Base-by-base conservation (phyloP, 2,113 vertebrate species). In the Zosterops pallidus region DNA sequence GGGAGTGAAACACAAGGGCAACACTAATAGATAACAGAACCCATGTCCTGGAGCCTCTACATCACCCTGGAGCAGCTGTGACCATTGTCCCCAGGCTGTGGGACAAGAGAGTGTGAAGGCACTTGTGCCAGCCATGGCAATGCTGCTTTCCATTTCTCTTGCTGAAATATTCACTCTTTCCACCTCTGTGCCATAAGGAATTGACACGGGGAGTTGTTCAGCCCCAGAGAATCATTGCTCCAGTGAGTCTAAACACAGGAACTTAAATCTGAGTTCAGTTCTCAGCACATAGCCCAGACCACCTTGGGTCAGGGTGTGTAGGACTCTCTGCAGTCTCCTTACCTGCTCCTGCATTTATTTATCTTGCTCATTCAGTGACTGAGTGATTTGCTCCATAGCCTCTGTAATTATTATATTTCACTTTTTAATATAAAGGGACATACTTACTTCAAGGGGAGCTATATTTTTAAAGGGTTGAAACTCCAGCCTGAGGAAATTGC, bases 31-130 rank as follows among this genome's bases (percentile, higher is more conserved):
- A 44, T 52, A 72, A 41, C 50, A 92, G 81, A 81, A 93, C 39
- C 53, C 21, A 49, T 39, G 71, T 39, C 14, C 71, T 77, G 55
- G 84, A 39, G 86, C 55, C 56, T 80, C 92, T 82, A 14, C 37
- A 25, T 56, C 21, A 10, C 33, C 68, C n/a, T 47, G 74, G 68
- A 88, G 76, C 19, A 95, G 55, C 77, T 26, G 6, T 84, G 71
- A 76, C 83, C 86, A 14, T 11, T 80, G 52, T 62, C 87, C 26
- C 63, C 82, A 90, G 68, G 78, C 91, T 65, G 60, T 90, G 69
- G 87, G 86, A 85, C 90, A 75, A 88, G 83, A 86, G 83, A 92
- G 41, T 80, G 79, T 86, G 92, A 84, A 77, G 86, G 83, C 83
- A 82, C 28, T 3, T 56, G 65, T 49, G 59, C 42, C 81, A 76